Conservation (phyloP, 2,797 vertebrate genomes). For the Silurus aristotelis region DNA sequence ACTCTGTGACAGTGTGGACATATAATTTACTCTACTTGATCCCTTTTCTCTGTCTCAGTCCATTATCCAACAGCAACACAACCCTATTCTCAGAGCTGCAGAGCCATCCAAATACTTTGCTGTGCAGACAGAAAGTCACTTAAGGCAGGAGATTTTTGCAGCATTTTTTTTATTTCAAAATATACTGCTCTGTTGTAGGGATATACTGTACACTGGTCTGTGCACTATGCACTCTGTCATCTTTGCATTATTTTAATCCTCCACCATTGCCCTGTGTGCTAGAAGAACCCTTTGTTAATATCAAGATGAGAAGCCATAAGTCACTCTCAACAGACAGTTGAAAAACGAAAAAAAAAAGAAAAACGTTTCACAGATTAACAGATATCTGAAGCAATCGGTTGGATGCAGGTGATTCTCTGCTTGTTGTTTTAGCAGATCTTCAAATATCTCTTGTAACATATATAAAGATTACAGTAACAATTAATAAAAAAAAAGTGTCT, state of each 20-base stretch:
- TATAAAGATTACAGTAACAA: no score
- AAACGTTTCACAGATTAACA: background rate
- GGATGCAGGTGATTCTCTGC: background rate
- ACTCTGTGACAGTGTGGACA: conserved; percentile 12
- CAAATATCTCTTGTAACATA: background rate
- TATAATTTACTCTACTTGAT: conserved; percentile 42
- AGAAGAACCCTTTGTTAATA: background rate
- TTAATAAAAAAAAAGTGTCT: background rate
- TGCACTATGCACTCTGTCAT: background rate
- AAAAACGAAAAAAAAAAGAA: no score
- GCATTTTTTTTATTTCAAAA: background rate
- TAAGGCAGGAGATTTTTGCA: background rate
- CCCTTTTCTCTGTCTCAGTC: conserved; percentile 41
- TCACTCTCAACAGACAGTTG: background rate
- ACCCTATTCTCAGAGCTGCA: conserved; percentile 4
- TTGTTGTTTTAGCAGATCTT: background rate
- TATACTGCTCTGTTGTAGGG: background rate
- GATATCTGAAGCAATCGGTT: background rate
- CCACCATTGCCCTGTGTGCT: background rate
- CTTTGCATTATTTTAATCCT: background rate
- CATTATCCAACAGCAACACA: conserved; percentile 45
- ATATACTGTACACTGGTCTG: background rate
- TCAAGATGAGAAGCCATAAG: background rate
- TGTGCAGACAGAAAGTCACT: background rate
- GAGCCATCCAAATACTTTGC: background rate